Base-by-base conservation (phyloP, 1,140 invertebrate species). In the Camponotus pennsylvanicus region DNA sequence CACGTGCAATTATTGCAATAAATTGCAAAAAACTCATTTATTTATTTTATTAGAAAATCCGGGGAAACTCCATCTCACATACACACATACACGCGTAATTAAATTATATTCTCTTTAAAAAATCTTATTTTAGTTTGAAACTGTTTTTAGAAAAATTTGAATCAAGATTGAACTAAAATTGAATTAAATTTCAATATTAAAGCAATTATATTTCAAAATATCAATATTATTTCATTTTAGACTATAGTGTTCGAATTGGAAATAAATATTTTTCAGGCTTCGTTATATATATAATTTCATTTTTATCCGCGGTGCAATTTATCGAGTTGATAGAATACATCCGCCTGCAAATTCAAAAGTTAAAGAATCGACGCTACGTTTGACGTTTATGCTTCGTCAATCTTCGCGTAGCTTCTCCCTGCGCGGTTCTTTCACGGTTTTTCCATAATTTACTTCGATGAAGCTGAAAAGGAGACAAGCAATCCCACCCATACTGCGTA, bases 381-480 rank as follows among this genome's bases (percentile, higher is more conserved):
- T 57, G 70, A 32, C 64, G 49, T 85, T 85, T 71, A 85, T 57
- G 21, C 45, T 34, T 13, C 57, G 86, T 21, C 34, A 61, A 89
- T 79, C 75, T 73, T 83, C 15, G 27, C 55, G 18, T 4, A 45
- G 55, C 67, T 73, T 52, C 61, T 57, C 67, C 69, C 34, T 61
- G 42, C 88, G 40, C 32, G 57, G 55, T 73, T 52, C 71, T 85
- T 61, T 73, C 55, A 69, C 9, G 63, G 52, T 78, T 88, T 80
- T 77, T 77, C 49, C 78, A 88, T 85, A 89, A 89, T 88, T 89
- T 88, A 89, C 59, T 76, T 34, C 37, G 13, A 61, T 57, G 69
- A 61, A 18, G 32, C 27, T n/a, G 21, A n/a, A 45, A 80, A 55
- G 34, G 49, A 75, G 78, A 77, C 86, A 64, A 18, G 78, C 45